These are phyloP conservation scores for Cydia fagiglandana DNA, from an alignment of 1,140 invertebrate species.

Conservation along the genomic window DNA sequence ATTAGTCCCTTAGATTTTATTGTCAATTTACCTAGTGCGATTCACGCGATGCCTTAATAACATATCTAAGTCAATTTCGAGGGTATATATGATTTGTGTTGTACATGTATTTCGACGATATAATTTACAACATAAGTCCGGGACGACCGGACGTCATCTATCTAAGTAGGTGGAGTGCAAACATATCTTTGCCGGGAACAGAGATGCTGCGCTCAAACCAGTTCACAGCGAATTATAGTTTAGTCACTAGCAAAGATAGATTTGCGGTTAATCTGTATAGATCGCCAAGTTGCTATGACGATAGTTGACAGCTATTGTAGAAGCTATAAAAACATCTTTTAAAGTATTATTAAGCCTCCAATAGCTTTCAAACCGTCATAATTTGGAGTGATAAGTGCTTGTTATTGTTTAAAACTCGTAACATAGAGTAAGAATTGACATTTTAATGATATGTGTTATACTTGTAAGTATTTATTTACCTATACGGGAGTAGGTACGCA, in stretches of 20 bases:
- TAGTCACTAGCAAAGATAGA: conserved; percentile 2
- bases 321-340: background rate
- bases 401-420: conserved; percentile 62
- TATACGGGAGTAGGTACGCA: conserved; percentile 50
- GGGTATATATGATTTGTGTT: conserved; percentile 61
- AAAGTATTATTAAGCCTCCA: conserved; percentile 1
- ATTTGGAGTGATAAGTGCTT: conserved; percentile 57
- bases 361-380: conserved; percentile 28
- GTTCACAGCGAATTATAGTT: background rate
- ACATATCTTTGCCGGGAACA: conserved; percentile 3
- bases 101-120: conserved; percentile 46
- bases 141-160: background rate
- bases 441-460: conserved; percentile 62
- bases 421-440: conserved; percentile 70
- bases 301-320: conserved; percentile 20
- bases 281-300: conserved; percentile 11
- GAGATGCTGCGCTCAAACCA: background rate
- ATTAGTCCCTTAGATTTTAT: conserved; percentile 68
- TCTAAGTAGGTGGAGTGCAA: conserved; percentile 1
- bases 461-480: conserved; percentile 73
- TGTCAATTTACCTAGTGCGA: conserved; percentile 73
- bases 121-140: conserved; percentile 33
- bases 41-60: conserved; percentile 79
- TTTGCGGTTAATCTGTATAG: conserved; percentile 18
- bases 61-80: conserved; percentile 78